These are phyloP conservation scores for Chionomys nivalis DNA, from an alignment of 2,113 vertebrate species.

Conservation along the genomic window DNA sequence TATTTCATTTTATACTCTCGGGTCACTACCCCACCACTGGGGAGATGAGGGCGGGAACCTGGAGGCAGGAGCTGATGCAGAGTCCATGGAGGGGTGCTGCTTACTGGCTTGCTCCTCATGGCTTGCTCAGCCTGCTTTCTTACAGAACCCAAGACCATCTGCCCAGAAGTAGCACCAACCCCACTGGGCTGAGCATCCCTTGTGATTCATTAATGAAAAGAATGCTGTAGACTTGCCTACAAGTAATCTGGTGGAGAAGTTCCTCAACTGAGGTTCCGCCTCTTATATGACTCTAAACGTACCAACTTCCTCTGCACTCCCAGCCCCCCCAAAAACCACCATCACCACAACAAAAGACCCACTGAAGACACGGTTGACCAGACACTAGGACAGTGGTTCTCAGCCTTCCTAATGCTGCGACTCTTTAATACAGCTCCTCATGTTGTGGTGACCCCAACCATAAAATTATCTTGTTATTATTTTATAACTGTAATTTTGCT, in stretches of 20 bases:
- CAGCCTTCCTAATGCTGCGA: not conserved
- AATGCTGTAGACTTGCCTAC: not conserved
- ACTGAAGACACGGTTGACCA: not conserved
- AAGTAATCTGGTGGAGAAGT: not conserved
- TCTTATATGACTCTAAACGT: not conserved
- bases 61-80: not conserved
- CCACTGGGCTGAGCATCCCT: not conserved
- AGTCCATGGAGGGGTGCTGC: not conserved
- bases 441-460: not conserved
- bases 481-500: not conserved
- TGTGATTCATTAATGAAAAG: not conserved
- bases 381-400: not conserved
- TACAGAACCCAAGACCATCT: not conserved
- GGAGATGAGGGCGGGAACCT: not conserved
- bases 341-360: not conserved
- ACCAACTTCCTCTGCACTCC: not conserved
- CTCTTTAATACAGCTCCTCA: not conserved
- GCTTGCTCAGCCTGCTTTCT: not conserved
- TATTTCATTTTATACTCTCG: not conserved
- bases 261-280: not conserved
- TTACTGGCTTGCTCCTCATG: not conserved
- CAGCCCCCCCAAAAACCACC: not conserved
- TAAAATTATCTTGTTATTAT: not conserved
- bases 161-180: not conserved
- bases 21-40: not conserved